Evolutionary conservation across 1,140 invertebrate species (phyloP).

Genomic region (Bombus ignitus): DNA sequence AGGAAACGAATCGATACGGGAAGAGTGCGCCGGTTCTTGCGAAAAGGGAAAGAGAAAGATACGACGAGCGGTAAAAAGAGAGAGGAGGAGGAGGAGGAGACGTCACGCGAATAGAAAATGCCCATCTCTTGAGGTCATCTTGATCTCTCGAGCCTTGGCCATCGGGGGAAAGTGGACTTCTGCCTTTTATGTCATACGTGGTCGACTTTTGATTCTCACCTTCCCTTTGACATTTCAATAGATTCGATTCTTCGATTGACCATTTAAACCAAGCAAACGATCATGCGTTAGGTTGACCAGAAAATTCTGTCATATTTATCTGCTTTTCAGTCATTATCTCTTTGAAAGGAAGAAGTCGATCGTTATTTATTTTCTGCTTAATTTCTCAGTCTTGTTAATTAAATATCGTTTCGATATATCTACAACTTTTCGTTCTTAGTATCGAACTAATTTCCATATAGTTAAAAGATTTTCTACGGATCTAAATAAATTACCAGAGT

Average conservation of each 20-base stretch:
- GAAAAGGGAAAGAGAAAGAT: slow-evolving; percentile 36
- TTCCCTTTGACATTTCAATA: neutral
- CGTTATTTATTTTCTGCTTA: no score
- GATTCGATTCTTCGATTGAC: neutral
- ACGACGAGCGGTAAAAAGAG: neutral
- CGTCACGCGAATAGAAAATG: slow-evolving; percentile 31
- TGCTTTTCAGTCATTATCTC: neutral
- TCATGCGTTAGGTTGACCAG: neutral
- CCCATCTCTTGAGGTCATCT: slow-evolving; percentile 44
- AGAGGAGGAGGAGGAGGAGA: neutral
- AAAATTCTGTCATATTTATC: neutral
- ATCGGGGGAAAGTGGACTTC: slow-evolving; percentile 42
- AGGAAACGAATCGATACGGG: slow-evolving; percentile 25
- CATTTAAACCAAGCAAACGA: neutral
- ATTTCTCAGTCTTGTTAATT: no score
- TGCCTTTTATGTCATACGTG: slow-evolving; percentile 40
- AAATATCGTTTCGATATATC: no score
- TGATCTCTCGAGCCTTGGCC: slow-evolving; percentile 39
- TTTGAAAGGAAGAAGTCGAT: no score
- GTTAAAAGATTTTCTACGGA: no score
- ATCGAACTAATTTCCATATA: no score
- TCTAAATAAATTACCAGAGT: no score
- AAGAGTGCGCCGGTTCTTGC: slow-evolving; percentile 21
- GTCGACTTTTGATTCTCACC: slow-evolving; percentile 34
- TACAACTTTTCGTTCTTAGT: neutral